These are phyloP conservation scores for Lasioglossum vierecki DNA, from an alignment of 2,888 invertebrate species.

Conservation along the genomic window DNA sequence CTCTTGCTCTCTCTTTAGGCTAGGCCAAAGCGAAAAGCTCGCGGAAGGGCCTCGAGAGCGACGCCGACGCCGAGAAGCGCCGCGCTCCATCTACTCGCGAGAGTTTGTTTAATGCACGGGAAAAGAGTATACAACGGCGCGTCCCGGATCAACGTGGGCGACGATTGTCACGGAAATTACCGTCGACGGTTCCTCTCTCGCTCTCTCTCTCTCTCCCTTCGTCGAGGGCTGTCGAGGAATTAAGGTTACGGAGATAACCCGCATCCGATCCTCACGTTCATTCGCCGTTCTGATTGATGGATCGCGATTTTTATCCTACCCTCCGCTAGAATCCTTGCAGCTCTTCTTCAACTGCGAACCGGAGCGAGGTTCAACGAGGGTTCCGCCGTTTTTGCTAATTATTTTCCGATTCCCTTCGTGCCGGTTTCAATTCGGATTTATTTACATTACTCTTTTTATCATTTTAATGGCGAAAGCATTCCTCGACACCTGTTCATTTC, in stretches of 20 bases:
- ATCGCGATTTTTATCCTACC: not conserved
- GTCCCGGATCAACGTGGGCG: constrained; percentile 41
- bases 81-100: constrained; percentile 37
- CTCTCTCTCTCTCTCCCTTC: not conserved
- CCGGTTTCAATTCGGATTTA: not conserved
- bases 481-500: not conserved
- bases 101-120: constrained; percentile 56
- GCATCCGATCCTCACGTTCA: not conserved
- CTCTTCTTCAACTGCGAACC: not conserved
- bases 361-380: not conserved
- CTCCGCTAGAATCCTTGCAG: not conserved
- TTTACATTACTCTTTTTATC: not conserved
- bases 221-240: constrained; percentile 51
- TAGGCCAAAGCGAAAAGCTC: constrained; percentile 10
- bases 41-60: constrained; percentile 40
- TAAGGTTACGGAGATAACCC: constrained; percentile 25
- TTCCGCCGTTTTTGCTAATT: not conserved
- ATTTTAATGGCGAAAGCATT: not conserved
- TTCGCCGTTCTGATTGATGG: not conserved
- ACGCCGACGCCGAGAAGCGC: constrained; percentile 5
- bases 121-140: constrained; percentile 51
- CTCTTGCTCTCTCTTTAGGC: constrained; percentile 1
- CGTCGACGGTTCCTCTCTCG: constrained; percentile 8
- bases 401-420: not conserved
- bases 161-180: constrained; percentile 51